These are phyloP conservation scores for Fukomys damarensis DNA, from an alignment of 2,113 vertebrate species.

Conservation along the genomic window DNA sequence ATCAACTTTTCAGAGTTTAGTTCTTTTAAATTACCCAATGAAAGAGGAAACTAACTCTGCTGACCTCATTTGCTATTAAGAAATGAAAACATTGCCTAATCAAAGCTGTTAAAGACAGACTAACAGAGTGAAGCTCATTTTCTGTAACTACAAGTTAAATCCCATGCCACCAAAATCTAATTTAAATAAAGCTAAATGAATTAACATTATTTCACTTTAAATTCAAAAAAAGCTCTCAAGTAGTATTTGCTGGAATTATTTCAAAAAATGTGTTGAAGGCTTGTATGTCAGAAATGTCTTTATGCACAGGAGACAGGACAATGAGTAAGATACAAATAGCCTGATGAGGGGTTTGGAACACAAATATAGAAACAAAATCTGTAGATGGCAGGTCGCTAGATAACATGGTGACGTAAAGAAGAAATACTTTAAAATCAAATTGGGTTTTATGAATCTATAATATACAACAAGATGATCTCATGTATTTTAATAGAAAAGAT, in stretches of 20 bases:
- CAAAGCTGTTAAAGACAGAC: slow-evolving; percentile 48
- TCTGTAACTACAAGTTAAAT: not conserved
- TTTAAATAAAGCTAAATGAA: slow-evolving; percentile 34
- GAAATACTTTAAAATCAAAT: slow-evolving; percentile 25
- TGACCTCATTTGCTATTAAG: not conserved
- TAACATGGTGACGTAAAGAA: not conserved
- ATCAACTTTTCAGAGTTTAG: slow-evolving; percentile 8
- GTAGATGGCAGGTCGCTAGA: slow-evolving; percentile 12
- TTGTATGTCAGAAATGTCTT: not conserved
- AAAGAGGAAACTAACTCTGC: slow-evolving; percentile 46
- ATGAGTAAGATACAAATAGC: not conserved
- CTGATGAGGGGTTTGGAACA: slow-evolving; percentile 11
- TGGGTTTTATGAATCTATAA: slow-evolving; percentile 10
- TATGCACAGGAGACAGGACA: not conserved
- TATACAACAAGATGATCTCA: slow-evolving; percentile 35
- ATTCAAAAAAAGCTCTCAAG: slow-evolving; percentile 47
- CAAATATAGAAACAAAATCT: slow-evolving; percentile 40
- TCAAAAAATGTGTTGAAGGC: slow-evolving; percentile 5
- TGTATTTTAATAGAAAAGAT: not conserved
- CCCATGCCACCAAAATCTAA: slow-evolving; percentile 16
- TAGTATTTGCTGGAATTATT: slow-evolving; percentile 42
- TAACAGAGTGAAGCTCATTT: slow-evolving; percentile 1
- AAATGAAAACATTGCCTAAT: not conserved
- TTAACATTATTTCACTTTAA: slow-evolving; percentile 52
- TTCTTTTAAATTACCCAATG: slow-evolving; percentile 27